phyloP scores from a whole-genome alignment of 2,797 vertebrate species.

The Anniella stebbinsi region DNA sequence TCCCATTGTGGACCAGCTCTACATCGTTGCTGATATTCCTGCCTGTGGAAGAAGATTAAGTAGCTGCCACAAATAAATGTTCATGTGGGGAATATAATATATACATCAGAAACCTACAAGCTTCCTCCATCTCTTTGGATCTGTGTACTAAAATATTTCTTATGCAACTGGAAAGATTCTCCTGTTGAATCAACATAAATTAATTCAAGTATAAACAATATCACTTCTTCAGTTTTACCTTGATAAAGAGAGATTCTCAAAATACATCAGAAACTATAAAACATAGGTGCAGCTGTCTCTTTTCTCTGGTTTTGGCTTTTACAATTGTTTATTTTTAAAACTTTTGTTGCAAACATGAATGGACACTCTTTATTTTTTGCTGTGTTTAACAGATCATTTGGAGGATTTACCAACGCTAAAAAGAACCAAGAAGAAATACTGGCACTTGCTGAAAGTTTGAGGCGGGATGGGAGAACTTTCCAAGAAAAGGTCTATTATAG shows the following conservation, averaged over 20 bases:
- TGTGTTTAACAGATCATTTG: conserved; percentile 77
- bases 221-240: background rate
- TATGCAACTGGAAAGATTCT: background rate
- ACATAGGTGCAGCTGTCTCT: no score
- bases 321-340: background rate
- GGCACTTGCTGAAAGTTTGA: conserved; percentile 82
- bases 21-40: background rate
- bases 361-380: background rate
- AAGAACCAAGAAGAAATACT: conserved; percentile 82
- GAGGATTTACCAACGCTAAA: conserved; percentile 81
- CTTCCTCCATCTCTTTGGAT: background rate
- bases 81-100: background rate
- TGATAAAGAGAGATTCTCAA: no score
- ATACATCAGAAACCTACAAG: background rate
- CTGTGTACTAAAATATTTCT: background rate
- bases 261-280: background rate
- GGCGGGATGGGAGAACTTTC: conserved; percentile 80
- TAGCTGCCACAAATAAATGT: background rate
- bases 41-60: background rate
- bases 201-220: background rate
- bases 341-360: background rate
- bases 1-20: no score
- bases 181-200: background rate
- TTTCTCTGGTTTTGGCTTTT: background rate
- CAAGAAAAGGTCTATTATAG: conserved; percentile 83